phyloP scores from a whole-genome alignment of 2,797 vertebrate genomes.

The Euthynnus affinis region DNA sequence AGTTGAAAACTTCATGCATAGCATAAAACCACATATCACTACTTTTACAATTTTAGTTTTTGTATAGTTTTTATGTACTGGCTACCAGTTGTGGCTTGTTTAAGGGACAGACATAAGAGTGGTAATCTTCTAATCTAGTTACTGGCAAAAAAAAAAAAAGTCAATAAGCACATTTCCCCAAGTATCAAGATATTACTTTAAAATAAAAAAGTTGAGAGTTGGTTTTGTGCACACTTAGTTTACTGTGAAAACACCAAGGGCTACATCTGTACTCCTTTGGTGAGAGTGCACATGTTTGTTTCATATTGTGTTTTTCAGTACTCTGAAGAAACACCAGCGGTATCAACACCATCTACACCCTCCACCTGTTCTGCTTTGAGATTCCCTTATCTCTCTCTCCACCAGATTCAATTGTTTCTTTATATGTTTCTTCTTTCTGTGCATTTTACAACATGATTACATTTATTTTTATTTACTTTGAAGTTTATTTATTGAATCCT shows the following conservation, averaged over 20 bases:
- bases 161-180: neutral
- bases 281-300: slow-evolving; percentile 6
- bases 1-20: no score
- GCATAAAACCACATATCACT: neutral
- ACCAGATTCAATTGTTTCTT: neutral
- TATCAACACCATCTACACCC: slow-evolving; percentile 39
- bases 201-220: neutral
- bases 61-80: no score
- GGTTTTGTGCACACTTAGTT: neutral
- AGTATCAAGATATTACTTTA: neutral
- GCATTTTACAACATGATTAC: neutral
- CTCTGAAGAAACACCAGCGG: slow-evolving; percentile 24
- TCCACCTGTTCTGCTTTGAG: slow-evolving; percentile 15
- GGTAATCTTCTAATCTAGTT: neutral
- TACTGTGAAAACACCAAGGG: neutral
- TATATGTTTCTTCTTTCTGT: neutral
- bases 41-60: neutral
- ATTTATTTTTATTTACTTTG: neutral
- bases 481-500: neutral
- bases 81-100: no score
- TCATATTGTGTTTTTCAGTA: slow-evolving; percentile 20
- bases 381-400: neutral
- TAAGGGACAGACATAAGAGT: no score
- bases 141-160: neutral
- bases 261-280: neutral